phyloP scores from a whole-genome alignment of 2,113 vertebrate genomes.

The Cacatua alba region DNA sequence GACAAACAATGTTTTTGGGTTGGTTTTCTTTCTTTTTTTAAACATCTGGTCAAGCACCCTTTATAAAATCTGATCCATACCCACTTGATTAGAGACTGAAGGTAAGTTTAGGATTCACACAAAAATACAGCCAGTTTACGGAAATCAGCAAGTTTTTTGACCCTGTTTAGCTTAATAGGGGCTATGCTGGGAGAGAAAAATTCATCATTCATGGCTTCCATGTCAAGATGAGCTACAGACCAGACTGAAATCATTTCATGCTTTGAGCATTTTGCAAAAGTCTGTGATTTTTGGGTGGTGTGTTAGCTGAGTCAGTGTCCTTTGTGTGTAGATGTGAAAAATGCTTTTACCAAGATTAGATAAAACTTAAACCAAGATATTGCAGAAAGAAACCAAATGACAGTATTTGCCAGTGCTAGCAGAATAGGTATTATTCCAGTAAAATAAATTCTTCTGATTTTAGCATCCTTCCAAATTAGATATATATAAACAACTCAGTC shows the following conservation, averaged over 20 bases:
- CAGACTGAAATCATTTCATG: background rate
- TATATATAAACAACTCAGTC: background rate
- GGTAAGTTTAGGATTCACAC: background rate
- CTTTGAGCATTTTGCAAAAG: background rate
- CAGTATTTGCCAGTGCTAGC: background rate
- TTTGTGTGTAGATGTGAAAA: background rate
- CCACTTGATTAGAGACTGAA: background rate
- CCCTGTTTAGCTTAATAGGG: background rate
- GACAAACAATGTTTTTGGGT: fast-evolving
- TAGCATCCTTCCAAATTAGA: background rate
- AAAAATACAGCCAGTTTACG: background rate
- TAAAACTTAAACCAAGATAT: background rate
- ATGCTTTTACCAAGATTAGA: background rate
- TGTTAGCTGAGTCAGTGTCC: background rate
- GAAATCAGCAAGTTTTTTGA: background rate
- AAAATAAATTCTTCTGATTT: background rate
- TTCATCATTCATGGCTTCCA: background rate
- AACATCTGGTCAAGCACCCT: background rate
- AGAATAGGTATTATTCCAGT: background rate
- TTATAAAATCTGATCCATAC: background rate
- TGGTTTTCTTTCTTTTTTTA: background rate
- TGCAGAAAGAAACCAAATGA: background rate
- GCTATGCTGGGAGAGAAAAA: background rate
- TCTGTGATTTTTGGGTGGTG: fast-evolving
- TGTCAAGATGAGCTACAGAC: background rate